These are phyloP conservation scores for Choristoneura rosaceana DNA, from an alignment of 2,888 invertebrate species.

Conservation along the genomic window DNA sequence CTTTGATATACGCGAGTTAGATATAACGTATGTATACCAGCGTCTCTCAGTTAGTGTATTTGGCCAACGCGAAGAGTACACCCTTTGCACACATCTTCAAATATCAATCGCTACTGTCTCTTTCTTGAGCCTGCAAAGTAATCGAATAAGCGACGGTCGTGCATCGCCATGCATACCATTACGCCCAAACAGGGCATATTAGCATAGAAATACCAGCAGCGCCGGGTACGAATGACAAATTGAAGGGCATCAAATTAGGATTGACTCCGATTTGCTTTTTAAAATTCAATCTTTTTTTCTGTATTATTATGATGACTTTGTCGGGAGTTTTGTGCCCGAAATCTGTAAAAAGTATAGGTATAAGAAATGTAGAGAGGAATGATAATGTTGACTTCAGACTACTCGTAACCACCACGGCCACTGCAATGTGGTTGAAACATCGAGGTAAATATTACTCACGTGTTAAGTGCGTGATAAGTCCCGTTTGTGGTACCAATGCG, in stretches of 20 bases:
- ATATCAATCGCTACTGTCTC: slow-evolving; percentile 20
- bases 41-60: too few relatives aligned
- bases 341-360: background rate
- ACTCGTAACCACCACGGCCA: too few relatives aligned
- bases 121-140: slow-evolving; percentile 43
- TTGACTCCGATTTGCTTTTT: slow-evolving; percentile 33
- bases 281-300: slow-evolving; percentile 29
- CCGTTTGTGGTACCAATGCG: too few relatives aligned
- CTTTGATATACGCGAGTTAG: too few relatives aligned
- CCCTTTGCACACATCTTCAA: too few relatives aligned
- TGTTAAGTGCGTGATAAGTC: too few relatives aligned
- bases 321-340: slow-evolving; percentile 11
- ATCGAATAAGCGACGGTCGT: slow-evolving; percentile 51
- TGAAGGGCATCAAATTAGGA: slow-evolving; percentile 51
- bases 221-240: slow-evolving; percentile 44
- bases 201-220: slow-evolving; percentile 60
- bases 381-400: background rate
- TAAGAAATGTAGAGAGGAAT: background rate
- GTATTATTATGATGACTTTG: slow-evolving; percentile 17
- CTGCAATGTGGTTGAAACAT: too few relatives aligned
- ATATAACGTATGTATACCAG: too few relatives aligned
- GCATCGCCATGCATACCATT: slow-evolving; percentile 63
- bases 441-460: too few relatives aligned
- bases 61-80: too few relatives aligned
- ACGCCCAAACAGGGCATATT: slow-evolving; percentile 60